These are phyloP conservation scores for Tinea pellionella DNA, from an alignment of 2,888 invertebrate genomes.

Conservation along the genomic window DNA sequence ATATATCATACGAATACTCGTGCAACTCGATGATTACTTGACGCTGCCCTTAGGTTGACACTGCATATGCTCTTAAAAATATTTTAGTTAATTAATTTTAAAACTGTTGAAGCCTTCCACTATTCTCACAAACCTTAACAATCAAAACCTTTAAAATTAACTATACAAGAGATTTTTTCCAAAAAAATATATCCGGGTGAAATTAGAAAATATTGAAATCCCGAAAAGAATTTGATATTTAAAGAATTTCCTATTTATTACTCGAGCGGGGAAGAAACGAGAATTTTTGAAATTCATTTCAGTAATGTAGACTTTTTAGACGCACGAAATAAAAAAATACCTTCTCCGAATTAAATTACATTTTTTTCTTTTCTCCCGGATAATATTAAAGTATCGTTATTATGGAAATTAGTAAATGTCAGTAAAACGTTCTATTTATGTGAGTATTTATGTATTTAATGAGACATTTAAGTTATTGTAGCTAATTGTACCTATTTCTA, in stretches of 20 bases:
- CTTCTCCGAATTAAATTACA: not conserved
- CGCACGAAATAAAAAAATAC: not conserved
- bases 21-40: too few species aligned
- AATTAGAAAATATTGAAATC: not conserved
- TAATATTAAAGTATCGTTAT: not conserved
- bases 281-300: not conserved
- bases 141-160: too few species aligned
- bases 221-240: not conserved
- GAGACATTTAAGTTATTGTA: too few species aligned
- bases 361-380: not conserved
- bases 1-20: too few species aligned
- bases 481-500: too few species aligned
- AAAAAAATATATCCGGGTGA: not conserved
- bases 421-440: not conserved
- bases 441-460: too few species aligned
- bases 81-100: too few species aligned
- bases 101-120: too few species aligned
- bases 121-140: too few species aligned
- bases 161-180: too few species aligned
- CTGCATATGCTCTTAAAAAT: too few species aligned
- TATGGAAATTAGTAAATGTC: not conserved
- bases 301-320: not conserved
- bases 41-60: too few species aligned
- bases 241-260: not conserved
- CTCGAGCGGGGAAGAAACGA: not conserved